These are phyloP conservation scores for Acipenser transmontanus DNA, from an alignment of 2,797 vertebrate species.

Conservation along the genomic window DNA sequence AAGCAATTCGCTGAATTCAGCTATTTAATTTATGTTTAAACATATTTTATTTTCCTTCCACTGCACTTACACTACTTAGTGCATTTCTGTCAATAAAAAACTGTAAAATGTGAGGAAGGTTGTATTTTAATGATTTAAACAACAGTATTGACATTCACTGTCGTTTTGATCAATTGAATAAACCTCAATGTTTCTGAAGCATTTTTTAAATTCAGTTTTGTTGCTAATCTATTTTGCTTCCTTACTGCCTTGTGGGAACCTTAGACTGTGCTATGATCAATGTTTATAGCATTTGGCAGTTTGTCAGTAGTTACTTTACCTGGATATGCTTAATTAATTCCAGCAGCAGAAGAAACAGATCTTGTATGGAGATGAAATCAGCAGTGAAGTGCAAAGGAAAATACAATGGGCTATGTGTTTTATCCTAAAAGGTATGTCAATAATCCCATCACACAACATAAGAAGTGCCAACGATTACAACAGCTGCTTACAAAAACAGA, in stretches of 20 bases:
- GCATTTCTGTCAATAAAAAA: no score
- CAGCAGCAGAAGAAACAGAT: conserved; percentile 43
- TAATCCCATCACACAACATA: conserved; percentile 70
- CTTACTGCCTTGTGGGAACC: conserved; percentile 42
- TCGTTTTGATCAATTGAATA: no score
- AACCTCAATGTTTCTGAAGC: no score
- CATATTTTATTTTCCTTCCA: no score
- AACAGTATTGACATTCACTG: no score
- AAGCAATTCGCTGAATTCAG: no score
- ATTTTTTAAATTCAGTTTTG: no score
- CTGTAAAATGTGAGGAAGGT: no score
- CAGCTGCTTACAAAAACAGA: conserved; percentile 54
- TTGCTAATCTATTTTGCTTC: background rate
- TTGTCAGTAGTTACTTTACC: conserved; percentile 67
- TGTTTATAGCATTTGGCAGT: conserved; percentile 68
- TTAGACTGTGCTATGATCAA: conserved; percentile 62
- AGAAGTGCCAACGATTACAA: conserved; percentile 60
- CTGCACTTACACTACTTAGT: no score
- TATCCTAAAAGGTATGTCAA: conserved; percentile 59
- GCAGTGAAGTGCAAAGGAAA: conserved; percentile 47
- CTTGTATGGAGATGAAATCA: conserved; percentile 51
- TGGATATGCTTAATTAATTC: conserved; percentile 65
- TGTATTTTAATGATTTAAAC: no score
- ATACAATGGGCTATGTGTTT: conserved; percentile 47
- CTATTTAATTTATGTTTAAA: no score